Evolutionary conservation across 2,113 vertebrate species (phyloP), one percentile per base, ranked within the genome.

Genomic region (Balaenoptera acutorostrata): DNA sequence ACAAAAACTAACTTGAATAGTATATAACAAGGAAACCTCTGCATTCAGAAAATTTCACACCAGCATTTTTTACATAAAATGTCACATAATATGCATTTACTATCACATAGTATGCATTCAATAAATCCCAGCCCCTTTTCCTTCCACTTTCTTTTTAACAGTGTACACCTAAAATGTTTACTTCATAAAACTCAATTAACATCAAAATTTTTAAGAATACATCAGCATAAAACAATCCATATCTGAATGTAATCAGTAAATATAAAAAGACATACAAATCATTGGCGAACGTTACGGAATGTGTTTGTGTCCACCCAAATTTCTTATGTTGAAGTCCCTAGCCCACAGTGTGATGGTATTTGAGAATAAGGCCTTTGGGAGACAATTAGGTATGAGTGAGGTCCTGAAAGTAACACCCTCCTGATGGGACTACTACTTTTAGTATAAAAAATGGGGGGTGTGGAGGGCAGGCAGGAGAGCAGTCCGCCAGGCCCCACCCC

Each of bases 161-260:
- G 27, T 9, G 17, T 36, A 59, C 31, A 75, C 23, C 6, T 71
- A 87, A 81, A 95, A 57, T 72, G 41, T 72, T 57, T 74, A 57
- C 66, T 80, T 72, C 23, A 59, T 11, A 63, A 69, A 96, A 92
- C 21, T 55, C 21, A 81, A 49, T 44, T n/a, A 66, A 83, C 3
- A 66, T 27, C 21, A 64, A 44, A 80, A 41, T 17, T 15, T 88
- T 89, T 52, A 94, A 71, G 46, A 84, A 52, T 14, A 1, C 17
- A 74, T 17, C 23, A 59, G 20, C 55, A 80, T 46, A 39, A 84
- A 71, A 39, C n/a, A 96, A 96, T 10, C 33, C 12, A 85, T 33
- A 95, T 5, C 18, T 74, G 10, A 88, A 85, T 85, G 57, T 74
- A 74, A 88, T 27, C 33, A 74, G 71, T 52, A 92, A 71, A 80